A percentile compares a stretch with the other conserved stretches of the same genome.
These are phyloP conservation scores for Uloborus diversus DNA, from an alignment of 1,140 invertebrate species.

Conservation along the genomic window DNA sequence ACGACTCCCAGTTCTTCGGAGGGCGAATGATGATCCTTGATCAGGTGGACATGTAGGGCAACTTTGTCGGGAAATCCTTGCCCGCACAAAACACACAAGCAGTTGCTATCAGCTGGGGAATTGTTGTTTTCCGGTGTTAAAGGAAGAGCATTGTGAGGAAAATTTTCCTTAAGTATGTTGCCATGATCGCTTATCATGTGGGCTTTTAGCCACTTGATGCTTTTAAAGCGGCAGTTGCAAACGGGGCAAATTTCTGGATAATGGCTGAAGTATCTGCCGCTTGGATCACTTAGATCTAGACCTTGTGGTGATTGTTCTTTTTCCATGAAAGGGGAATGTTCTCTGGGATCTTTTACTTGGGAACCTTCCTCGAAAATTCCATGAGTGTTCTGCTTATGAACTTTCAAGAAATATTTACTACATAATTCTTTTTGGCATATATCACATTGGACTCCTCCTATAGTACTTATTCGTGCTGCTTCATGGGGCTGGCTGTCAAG, in stretches of 20 bases:
- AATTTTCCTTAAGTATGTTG: conserved; percentile 74
- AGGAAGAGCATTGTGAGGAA: conserved; percentile 34
- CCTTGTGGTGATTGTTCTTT: conserved; percentile 35
- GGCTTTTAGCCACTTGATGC: conserved; percentile 87
- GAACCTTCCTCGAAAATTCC: conserved; percentile 81
- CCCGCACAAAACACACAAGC: conserved; percentile 68
- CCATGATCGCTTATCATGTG: conserved; percentile 89
- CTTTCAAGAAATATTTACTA: conserved; percentile 96
- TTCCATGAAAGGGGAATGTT: conserved; percentile 40
- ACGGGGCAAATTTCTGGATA: conserved; percentile 85
- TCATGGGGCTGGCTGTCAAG: conserved; percentile 73
- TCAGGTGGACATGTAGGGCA: conserved; percentile 70
- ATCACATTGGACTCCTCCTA: conserved; percentile 93
- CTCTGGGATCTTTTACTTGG: conserved; percentile 48
- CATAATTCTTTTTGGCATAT: conserved; percentile 97
- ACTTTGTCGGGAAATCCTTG: conserved; percentile 68
- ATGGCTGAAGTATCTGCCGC: conserved; percentile 74
- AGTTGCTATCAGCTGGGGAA: conserved; percentile 21
- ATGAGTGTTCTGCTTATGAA: conserved; percentile 98
- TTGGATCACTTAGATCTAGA: conserved; percentile 66
- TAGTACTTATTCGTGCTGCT: conserved; percentile 78
- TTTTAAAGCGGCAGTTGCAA: conserved; percentile 87
- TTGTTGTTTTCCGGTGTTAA: conserved; percentile 24
- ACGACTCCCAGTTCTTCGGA: conserved; percentile 60
- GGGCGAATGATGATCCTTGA: conserved; percentile 68